Conservation (phyloP, 2,888 invertebrate species). For the Scrobipalpa atriplicella region DNA sequence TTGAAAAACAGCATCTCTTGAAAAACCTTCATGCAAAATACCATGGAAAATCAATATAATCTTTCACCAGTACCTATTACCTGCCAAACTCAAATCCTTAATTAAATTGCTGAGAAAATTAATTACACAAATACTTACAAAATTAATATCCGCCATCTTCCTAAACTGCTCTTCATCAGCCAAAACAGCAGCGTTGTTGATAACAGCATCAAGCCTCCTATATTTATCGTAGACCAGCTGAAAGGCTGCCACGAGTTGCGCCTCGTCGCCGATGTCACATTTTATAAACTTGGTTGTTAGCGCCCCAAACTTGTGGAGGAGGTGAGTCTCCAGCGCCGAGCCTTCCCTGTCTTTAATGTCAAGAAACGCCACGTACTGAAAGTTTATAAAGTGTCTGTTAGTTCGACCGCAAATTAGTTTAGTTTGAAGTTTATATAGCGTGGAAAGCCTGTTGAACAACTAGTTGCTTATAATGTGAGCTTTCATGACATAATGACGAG, state of each 20-base stretch:
- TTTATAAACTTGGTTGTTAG: conserved; percentile 73
- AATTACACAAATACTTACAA: conserved; percentile 55
- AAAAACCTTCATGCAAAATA: too few relatives aligned
- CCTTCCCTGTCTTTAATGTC: conserved; percentile 68
- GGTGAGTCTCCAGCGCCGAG: conserved; percentile 57
- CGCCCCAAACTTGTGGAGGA: conserved; percentile 66
- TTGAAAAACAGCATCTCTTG: too few relatives aligned
- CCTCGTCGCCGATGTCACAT: conserved; percentile 67
- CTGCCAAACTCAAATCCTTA: too few relatives aligned
- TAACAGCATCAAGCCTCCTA: conserved; percentile 63
- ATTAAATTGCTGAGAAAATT: too few relatives aligned
- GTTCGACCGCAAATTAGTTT: conserved; percentile 24
- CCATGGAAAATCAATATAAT: too few relatives aligned
- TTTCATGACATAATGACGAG: not conserved
- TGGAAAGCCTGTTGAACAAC: not conserved
- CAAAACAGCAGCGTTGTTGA: conserved; percentile 69
- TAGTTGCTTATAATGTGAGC: not conserved
- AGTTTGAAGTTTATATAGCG: conserved; percentile 23
- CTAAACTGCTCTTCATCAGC: conserved; percentile 52
- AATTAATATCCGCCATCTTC: conserved; percentile 68
- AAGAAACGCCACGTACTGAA: conserved; percentile 72
- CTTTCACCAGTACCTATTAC: too few relatives aligned
- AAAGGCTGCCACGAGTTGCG: conserved; percentile 60
- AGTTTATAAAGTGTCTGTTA: conserved; percentile 33
- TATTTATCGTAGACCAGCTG: conserved; percentile 68